Conservation (phyloP, 2,888 invertebrate species). For the Dascillus cervinus region DNA sequence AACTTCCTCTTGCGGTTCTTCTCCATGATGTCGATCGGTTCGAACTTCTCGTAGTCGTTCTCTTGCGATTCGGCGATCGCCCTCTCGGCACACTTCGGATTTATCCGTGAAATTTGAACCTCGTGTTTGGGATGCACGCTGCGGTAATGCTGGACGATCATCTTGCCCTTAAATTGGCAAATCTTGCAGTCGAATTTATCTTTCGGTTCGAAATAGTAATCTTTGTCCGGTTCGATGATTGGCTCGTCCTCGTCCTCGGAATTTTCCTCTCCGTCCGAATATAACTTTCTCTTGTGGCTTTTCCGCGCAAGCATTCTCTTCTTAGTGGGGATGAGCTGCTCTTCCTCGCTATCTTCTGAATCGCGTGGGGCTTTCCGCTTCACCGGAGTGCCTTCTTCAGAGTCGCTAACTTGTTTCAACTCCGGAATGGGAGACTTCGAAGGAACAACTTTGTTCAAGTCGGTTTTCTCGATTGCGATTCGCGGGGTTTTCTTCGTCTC, state of each 20-base stretch:
- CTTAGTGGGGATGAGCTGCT: not conserved
- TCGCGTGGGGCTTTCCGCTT: constrained; percentile 2
- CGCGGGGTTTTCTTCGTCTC: constrained; percentile 27
- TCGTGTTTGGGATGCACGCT: constrained; percentile 57
- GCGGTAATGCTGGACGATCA: constrained; percentile 61
- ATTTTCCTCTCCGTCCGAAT: constrained; percentile 11
- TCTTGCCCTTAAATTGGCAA: constrained; percentile 51
- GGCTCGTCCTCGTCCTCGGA: constrained; percentile 3
- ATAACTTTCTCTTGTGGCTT: constrained; percentile 11
- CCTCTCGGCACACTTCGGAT: constrained; percentile 44
- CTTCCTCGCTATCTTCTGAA: not conserved
- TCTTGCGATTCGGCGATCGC: constrained; percentile 48
- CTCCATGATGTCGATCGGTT: constrained; percentile 17
- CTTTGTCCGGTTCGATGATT: constrained; percentile 32
- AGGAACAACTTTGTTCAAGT: constrained; percentile 28
- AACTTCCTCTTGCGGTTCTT: constrained; percentile 12
- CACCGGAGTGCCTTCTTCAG: constrained; percentile 1
- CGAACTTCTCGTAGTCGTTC: constrained; percentile 20
- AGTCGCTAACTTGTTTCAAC: not conserved
- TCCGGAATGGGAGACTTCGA: constrained; percentile 3
- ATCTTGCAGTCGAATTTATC: constrained; percentile 50
- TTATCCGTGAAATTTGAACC: constrained; percentile 55
- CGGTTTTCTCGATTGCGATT: constrained; percentile 29
- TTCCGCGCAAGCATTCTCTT: too few species aligned
- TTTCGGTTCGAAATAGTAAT: constrained; percentile 42